Conservation (phyloP, 2,113 vertebrate genomes). For the Leiothrix lutea region DNA sequence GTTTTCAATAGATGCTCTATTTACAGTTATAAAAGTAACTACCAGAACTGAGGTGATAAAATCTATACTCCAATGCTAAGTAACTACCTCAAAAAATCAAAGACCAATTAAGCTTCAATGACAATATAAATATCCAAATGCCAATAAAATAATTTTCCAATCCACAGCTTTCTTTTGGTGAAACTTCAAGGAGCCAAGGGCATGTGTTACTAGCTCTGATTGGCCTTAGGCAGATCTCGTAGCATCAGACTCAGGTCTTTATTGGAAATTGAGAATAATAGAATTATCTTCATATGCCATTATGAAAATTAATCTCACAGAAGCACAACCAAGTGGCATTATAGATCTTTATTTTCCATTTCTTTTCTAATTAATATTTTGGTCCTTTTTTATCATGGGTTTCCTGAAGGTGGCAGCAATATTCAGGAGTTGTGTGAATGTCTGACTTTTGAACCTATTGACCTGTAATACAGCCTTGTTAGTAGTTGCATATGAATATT, state of each 20-base stretch:
- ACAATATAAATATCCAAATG: not conserved
- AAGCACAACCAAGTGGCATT: not conserved
- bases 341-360: not conserved
- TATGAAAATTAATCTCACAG: not conserved
- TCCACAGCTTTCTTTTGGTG: not conserved
- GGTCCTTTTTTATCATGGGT: not conserved
- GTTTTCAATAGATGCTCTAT: not conserved
- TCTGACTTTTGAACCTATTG: slow-evolving; percentile 7
- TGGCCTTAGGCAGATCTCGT: not conserved
- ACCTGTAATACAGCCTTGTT: not conserved
- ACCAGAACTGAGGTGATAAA: not conserved
- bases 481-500: not conserved
- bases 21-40: not conserved
- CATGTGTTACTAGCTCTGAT: not conserved
- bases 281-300: not conserved
- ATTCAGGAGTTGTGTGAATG: not conserved
- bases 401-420: slow-evolving; percentile 61
- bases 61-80: not conserved
- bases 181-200: not conserved
- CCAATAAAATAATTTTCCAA: not conserved
- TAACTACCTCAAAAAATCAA: not conserved
- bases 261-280: not conserved
- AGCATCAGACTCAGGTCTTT: not conserved
- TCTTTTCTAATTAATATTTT: not conserved
- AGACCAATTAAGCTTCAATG: not conserved